These are phyloP conservation scores for Apocheima hispidaria DNA, from an alignment of 2,888 invertebrate species.

Conservation along the genomic window DNA sequence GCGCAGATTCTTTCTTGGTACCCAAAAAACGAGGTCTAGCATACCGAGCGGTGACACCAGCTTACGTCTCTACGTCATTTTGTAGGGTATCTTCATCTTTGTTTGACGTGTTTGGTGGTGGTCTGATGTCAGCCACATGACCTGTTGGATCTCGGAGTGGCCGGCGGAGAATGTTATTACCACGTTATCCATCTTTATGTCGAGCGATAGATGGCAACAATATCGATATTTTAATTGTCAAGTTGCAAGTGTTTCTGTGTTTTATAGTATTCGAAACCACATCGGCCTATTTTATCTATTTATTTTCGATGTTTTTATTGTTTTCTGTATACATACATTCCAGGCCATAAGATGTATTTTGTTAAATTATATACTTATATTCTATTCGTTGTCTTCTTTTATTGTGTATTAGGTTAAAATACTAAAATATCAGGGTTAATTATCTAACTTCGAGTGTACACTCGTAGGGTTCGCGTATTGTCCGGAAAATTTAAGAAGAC, in stretches of 20 bases:
- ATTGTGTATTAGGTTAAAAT: background rate
- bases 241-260: conserved; percentile 4
- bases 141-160: too few relatives aligned
- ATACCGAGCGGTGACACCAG: too few relatives aligned
- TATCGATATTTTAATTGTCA: background rate
- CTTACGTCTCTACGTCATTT: too few relatives aligned
- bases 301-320: conserved; percentile 18
- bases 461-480: background rate
- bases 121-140: too few relatives aligned
- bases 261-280: conserved; percentile 9
- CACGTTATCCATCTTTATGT: too few relatives aligned
- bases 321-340: conserved; percentile 38
- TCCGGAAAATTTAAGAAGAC: background rate
- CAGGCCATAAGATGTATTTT: conserved; percentile 17
- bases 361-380: conserved; percentile 10
- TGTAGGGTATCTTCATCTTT: too few relatives aligned
- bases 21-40: too few relatives aligned
- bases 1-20: too few relatives aligned
- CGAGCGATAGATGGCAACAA: too few relatives aligned
- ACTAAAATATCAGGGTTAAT: conserved; percentile 39
- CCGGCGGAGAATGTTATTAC: too few relatives aligned
- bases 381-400: conserved; percentile 3
- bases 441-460: background rate
- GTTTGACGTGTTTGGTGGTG: too few relatives aligned
- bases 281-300: conserved; percentile 18